Base-by-base conservation (phyloP, 35 echinoderm and acorn worm species). In the Stichopus chloronotus region DNA sequence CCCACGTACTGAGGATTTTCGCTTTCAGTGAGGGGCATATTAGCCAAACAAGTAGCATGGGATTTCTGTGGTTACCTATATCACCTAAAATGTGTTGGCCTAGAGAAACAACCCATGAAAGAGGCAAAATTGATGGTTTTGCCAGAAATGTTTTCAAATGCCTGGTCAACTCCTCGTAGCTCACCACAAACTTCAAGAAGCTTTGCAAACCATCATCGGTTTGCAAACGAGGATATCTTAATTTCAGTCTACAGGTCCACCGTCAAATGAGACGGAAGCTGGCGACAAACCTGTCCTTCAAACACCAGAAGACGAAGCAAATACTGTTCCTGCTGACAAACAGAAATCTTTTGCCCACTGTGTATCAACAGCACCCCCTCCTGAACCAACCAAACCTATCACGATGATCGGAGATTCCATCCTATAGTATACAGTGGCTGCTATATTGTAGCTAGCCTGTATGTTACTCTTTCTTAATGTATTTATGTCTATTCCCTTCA, bases 61-160 rank as follows among this genome's bases (percentile, higher is more conserved):
- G 23, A 81, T 52, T 81, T 81, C 22, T 81, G 78, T 52, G 3
- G 78, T 55, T 52, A 53, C 7, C 16, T 59, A 5, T 87, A 87
- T 59, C 58, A 87, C 20, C 9, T 87, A 23, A 10, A 16, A 22
- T 65, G 86, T 59, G 86, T 88, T 63, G 56, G 86, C 4, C 58
- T 61, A 20, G 86, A 88, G 0, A 88, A 88, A 88, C 57, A 20
- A 61, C 86, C 86, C 4, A 58, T 56, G 19, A 88, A 88, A 23
- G 12, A 58, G 23, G 86, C 86, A 88, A 88, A 61, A 58, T 5
- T 63, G n/a, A 52, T 88, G 86, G 86, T 88, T 88, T 65, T 88
- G 86, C 25, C 57, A 88, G 63, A 63, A 63, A 7, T 88, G 86
- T 20, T 24, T 88, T 6, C 60, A 56, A 88, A 7, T 69, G 12